Conservation (phyloP, 1,140 invertebrate genomes). For the Zophobas atratus region DNA sequence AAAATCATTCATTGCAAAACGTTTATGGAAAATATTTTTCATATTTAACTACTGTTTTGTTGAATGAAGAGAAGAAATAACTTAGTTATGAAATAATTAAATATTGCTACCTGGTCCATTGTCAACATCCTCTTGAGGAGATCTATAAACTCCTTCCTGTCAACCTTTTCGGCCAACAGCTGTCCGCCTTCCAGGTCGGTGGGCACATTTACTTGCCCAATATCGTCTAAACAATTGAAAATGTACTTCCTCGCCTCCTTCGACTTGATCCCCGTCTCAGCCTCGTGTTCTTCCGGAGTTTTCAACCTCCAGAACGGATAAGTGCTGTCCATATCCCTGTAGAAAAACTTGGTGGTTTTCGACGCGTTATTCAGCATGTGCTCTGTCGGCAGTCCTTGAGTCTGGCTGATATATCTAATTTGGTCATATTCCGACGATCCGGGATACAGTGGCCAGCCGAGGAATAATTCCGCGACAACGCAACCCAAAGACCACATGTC, state of each 20-base stretch:
- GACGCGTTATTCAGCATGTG: slow-evolving; percentile 99
- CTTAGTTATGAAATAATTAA: slow-evolving; percentile 60
- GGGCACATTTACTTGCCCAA: slow-evolving; percentile 97
- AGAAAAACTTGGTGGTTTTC: slow-evolving; percentile 99
- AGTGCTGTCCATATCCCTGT: slow-evolving; percentile 95
- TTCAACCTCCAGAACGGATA: slow-evolving; percentile 99
- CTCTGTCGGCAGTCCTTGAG: slow-evolving; percentile 95
- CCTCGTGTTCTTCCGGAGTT: slow-evolving; percentile 98
- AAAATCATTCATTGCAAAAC: slow-evolving; percentile 1
- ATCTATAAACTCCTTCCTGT: slow-evolving; percentile 97
- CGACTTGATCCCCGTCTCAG: slow-evolving; percentile 97
- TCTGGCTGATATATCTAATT: slow-evolving; percentile 92
- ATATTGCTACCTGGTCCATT: slow-evolving; percentile 91
- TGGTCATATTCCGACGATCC: slow-evolving; percentile 99
- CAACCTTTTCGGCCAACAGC: slow-evolving; percentile 95
- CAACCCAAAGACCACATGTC: slow-evolving; percentile 99
- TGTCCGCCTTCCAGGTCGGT: slow-evolving; percentile 97
- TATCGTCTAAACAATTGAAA: slow-evolving; percentile 99
- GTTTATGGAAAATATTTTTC: slow-evolving; percentile 5
- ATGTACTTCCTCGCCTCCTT: slow-evolving; percentile 99
- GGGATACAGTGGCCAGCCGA: slow-evolving; percentile 99
- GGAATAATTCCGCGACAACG: slow-evolving; percentile 98
- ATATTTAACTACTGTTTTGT: slow-evolving; percentile 5
- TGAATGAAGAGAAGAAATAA: slow-evolving; percentile 19
- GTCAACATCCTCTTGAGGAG: slow-evolving; percentile 97